Base-by-base conservation (phyloP, 2,888 invertebrate genomes). In the Adelphocoris suturalis region DNA sequence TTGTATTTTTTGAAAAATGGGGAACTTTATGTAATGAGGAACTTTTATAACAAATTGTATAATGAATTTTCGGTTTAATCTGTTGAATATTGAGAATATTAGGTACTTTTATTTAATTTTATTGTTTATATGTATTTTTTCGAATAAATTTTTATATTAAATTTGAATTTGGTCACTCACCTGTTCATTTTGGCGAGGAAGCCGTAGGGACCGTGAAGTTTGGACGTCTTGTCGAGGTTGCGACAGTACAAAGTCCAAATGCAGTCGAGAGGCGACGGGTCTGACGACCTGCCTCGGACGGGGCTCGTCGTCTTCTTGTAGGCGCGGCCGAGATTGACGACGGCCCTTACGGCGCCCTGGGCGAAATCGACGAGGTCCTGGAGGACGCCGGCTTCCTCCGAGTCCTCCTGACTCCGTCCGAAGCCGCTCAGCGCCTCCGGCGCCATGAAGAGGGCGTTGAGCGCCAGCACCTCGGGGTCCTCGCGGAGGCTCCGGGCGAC, bases 101-200 rank as follows among this genome's bases (percentile, higher is more conserved):
- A n/a, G n/a, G n/a, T n/a, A n/a, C n/a, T n/a, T n/a, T n/a, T n/a
- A n/a, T n/a, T n/a, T n/a, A n/a, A n/a, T n/a, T n/a, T 37, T 37
- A 37, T 37, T 37, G 37, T 37, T 37, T 37, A 37, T 37, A 7
- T 37, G 7, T 37, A 37, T 37, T 4, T 37, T 37, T 4, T 37
- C 7, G 37, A 37, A 4, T 37, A 4, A n/a, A 37, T 37, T 37
- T 4, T 4, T 37, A 4, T 37, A 37, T 37, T 37, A 37, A 7
- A 37, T 37, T 4, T 37, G 37, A 37, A 37, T 37, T 37, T 37
- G 37, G 89, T 19, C 14, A 92, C 93, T 93, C 91, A 95, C 95
- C 95, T 95, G 92, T 95, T 95, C 91, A 95, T 94, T 92, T 95
- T 94, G 0, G 95, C 95, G 93, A 95, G 94, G 2, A 95, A 94